These are phyloP conservation scores for Listronotus oregonensis DNA, from an alignment of 1,140 invertebrate species.

Conservation along the genomic window DNA sequence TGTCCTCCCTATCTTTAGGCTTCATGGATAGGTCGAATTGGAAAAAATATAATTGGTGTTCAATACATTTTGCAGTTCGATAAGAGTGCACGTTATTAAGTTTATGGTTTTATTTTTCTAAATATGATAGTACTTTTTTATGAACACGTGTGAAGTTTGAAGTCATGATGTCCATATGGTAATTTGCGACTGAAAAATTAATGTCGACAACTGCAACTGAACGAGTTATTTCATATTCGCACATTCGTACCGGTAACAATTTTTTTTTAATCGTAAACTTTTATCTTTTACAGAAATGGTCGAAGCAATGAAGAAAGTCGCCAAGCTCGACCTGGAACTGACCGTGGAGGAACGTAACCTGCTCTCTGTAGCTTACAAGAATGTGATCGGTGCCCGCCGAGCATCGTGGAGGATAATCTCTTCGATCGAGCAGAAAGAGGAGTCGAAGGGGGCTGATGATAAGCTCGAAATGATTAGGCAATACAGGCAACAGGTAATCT, in stretches of 20 bases:
- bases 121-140: too few species aligned
- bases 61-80: too few species aligned
- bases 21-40: too few species aligned
- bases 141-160: too few species aligned
- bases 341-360: conserved; percentile 98
- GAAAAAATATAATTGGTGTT: too few species aligned
- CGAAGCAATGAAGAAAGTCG: conserved; percentile 96
- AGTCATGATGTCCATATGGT: conserved; percentile 1
- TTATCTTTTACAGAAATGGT: conserved; percentile 80
- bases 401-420: conserved; percentile 98
- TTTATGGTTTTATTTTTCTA: too few species aligned
- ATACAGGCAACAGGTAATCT: conserved; percentile 83
- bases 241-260: too few species aligned
- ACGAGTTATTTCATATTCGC: background rate
- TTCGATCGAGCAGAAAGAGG: conserved; percentile 97
- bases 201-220: conserved; percentile 12
- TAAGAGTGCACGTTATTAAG: too few species aligned
- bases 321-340: conserved; percentile 92
- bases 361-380: conserved; percentile 98
- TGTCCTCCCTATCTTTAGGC: too few species aligned
- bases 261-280: too few species aligned
- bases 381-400: conserved; percentile 95
- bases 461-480: conserved; percentile 99
- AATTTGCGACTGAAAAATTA: conserved; percentile 11
- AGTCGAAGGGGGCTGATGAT: conserved; percentile 80